Base-by-base conservation (phyloP, 2,888 invertebrate species). In the Ochlodes sylvanus region DNA sequence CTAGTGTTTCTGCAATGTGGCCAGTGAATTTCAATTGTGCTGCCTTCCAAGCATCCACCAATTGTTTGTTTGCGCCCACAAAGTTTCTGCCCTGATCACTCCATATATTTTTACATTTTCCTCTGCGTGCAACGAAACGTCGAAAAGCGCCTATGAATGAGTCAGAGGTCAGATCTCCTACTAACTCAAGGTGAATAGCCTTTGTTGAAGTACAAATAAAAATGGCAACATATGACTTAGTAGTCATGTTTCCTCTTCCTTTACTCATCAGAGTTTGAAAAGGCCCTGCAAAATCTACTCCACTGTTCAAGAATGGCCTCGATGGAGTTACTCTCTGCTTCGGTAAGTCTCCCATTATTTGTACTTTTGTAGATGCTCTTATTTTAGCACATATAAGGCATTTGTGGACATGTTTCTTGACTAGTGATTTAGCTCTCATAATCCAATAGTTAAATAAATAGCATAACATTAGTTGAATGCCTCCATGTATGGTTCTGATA, bases 401-500 rank as follows among this genome's bases (percentile, higher is more conserved):
- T 14, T 52, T 52, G 21, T 52, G 52, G 12, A 21, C n/a, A 5
- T 52, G 19, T 2, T 10, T 21, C 14, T 52, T 52, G 7, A 52
- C 21, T 1, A 52, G 21, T 21, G 21, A 21, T 21, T 52, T 52
- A 0, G 52, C 52, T 12, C 12, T 52, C 21, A 52, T 5, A 12
- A 52, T 52, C 52, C 52, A 52, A 21, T 52, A 52, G 12, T 21
- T 52, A 2, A 21, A 21, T 21, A 52, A 21, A 21, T 52, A 52
- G 21, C 52, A 4, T 12, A 21, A 1, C 52, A 52, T 52, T 21
- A 52, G 6, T 21, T 52, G 52, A 4, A 52, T 3, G 12, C 21
- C 52, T 1, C 52, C 52, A 15, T 52, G 52, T 1, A 52, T 12
- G 14, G 52, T 52, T 21, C 6, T 52, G 4, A 12, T 5, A 12